Evolutionary conservation across 2,113 vertebrate genomes (phyloP).

Genomic region (Taurulus bubalis): DNA sequence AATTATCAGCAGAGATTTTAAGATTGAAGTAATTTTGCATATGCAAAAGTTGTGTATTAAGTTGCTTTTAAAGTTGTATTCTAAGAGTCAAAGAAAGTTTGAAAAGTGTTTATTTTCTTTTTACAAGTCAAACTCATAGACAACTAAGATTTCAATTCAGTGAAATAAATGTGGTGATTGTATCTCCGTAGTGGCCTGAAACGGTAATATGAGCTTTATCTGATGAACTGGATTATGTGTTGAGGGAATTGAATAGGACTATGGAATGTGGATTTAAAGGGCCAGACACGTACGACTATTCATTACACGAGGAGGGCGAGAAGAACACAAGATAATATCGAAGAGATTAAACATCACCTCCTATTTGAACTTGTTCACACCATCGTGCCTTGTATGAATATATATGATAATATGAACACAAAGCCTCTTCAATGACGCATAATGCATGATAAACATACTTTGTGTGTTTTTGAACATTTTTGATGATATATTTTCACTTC

Average conservation of each 20-base stretch:
- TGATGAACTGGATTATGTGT: background rate
- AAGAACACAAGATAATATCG: background rate
- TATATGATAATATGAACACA: too few species aligned
- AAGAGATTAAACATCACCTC: too few species aligned
- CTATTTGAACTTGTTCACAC: background rate
- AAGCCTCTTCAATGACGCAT: too few species aligned
- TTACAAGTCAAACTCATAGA: background rate
- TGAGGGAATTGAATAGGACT: background rate
- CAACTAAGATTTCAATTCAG: background rate
- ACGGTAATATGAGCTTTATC: background rate
- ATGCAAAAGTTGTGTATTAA: too few species aligned
- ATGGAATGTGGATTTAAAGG: background rate
- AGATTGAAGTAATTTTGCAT: too few species aligned
- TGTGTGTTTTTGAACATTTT: too few species aligned
- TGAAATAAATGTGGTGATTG: background rate
- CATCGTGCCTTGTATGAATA: too few species aligned
- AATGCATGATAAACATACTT: too few species aligned
- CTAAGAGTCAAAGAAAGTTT: background rate
- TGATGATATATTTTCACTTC: too few species aligned
- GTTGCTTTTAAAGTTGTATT: background rate
- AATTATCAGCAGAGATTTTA: too few species aligned
- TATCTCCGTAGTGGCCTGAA: constrained; percentile 3
- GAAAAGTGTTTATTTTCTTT: background rate
- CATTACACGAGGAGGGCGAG: background rate
- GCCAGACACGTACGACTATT: background rate